These are phyloP conservation scores for Chroicocephalus ridibundus DNA, from an alignment of 2,113 vertebrate genomes.

Conservation along the genomic window DNA sequence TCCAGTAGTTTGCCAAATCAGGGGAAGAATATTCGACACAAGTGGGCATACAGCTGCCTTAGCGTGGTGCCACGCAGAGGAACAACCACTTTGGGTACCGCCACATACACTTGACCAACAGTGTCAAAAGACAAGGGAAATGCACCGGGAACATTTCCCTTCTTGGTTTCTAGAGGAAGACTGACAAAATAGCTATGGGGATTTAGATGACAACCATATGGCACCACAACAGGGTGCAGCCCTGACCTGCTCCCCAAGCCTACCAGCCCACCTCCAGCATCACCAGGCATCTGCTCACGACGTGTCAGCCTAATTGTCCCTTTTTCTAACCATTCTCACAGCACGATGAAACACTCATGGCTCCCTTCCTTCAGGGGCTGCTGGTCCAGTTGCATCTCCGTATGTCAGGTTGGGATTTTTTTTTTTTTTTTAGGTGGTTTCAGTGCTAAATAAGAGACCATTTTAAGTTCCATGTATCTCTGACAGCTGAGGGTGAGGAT, in stretches of 20 bases:
- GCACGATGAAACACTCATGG: accelerated
- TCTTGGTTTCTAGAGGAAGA: background rate
- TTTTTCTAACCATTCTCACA: background rate
- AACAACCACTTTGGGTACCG: background rate
- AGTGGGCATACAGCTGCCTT: accelerated
- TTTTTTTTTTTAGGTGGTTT: background rate
- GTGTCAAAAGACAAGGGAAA: background rate
- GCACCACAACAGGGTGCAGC: background rate
- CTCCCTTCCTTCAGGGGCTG: background rate
- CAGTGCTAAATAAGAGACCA: background rate
- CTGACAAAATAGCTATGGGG: background rate
- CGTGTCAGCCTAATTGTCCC: accelerated
- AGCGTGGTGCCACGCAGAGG: accelerated
- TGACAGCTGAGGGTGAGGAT: background rate
- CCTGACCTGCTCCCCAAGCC: background rate
- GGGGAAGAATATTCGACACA: accelerated
- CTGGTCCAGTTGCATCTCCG: background rate
- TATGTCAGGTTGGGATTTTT: accelerated
- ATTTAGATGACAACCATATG: background rate
- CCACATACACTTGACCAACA: accelerated
- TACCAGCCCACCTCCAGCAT: background rate
- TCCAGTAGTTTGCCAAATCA: background rate
- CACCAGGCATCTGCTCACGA: background rate
- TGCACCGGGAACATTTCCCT: background rate
- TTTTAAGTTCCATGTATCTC: background rate